Conservation (phyloP, 2,797 vertebrate species). For the Eospalax fontanierii region DNA sequence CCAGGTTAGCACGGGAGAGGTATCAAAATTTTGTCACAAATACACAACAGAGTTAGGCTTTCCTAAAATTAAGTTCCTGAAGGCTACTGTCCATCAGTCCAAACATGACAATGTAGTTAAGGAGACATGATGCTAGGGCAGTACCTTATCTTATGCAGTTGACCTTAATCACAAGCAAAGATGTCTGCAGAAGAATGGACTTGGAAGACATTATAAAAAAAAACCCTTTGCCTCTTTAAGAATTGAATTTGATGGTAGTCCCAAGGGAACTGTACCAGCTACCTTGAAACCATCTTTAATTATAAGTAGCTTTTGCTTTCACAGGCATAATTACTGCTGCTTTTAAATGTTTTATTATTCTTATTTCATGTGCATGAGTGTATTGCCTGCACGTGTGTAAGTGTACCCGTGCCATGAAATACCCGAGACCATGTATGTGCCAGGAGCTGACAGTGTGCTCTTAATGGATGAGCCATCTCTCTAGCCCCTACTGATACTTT, state of each 20-base stretch:
- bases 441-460: no score
- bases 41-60: not conserved
- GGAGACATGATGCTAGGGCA: not conserved
- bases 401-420: no score
- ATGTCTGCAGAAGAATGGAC: not conserved
- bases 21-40: not conserved
- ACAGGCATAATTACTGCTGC: not conserved
- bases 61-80: slow-evolving; percentile 21
- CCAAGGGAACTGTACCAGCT: not conserved
- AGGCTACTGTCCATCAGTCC: not conserved
- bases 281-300: slow-evolving; percentile 26
- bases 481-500: no score
- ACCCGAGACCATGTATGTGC: no score
- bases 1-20: not conserved
- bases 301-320: not conserved
- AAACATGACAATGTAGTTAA: not conserved
- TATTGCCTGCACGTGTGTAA: no score
- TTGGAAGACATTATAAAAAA: not conserved
- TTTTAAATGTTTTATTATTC: slow-evolving; percentile 5
- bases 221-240: not conserved
- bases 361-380: no score
- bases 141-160: not conserved
- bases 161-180: not conserved
- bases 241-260: slow-evolving; percentile 3
- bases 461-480: no score